These are phyloP conservation scores for Xiphophorus couchianus DNA, from an alignment of 2,113 vertebrate genomes.

Conservation along the genomic window DNA sequence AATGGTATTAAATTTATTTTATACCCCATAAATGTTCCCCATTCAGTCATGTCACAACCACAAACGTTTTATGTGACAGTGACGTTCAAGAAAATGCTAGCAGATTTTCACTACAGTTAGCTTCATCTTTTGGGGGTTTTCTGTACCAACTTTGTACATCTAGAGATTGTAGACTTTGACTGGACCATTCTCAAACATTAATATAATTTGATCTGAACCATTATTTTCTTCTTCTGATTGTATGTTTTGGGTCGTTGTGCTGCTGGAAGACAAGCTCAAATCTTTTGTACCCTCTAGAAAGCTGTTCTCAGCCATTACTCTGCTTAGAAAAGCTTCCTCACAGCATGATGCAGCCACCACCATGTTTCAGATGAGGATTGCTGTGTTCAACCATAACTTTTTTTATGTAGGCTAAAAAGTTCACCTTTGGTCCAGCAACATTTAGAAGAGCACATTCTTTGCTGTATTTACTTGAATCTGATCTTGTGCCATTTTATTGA, in stretches of 20 bases:
- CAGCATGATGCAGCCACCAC: not conserved
- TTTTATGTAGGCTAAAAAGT: not conserved
- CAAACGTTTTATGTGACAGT: not conserved
- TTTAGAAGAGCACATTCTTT: too few species aligned
- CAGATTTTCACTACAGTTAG: not conserved
- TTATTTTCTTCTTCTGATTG: too few species aligned
- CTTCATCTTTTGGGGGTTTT: not conserved
- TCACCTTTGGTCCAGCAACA: not conserved
- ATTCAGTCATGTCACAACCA: not conserved
- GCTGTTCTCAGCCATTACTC: not conserved
- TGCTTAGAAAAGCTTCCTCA: not conserved
- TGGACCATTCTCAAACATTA: too few species aligned
- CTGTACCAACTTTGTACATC: not conserved
- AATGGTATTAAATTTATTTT: not conserved
- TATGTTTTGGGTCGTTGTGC: too few species aligned
- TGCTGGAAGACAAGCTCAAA: not conserved
- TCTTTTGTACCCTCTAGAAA: not conserved
- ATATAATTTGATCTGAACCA: too few species aligned
- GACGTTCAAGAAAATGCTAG: not conserved
- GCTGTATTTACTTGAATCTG: not conserved
- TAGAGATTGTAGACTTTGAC: not conserved
- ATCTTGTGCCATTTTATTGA: not conserved
- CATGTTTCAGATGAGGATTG: not conserved
- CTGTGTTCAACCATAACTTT: not conserved
- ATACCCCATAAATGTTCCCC: not conserved